Evolutionary conservation across 2,797 vertebrate species (phyloP), one percentile per base, ranked within the genome.

Genomic region (Hoplostethus mediterraneus): DNA sequence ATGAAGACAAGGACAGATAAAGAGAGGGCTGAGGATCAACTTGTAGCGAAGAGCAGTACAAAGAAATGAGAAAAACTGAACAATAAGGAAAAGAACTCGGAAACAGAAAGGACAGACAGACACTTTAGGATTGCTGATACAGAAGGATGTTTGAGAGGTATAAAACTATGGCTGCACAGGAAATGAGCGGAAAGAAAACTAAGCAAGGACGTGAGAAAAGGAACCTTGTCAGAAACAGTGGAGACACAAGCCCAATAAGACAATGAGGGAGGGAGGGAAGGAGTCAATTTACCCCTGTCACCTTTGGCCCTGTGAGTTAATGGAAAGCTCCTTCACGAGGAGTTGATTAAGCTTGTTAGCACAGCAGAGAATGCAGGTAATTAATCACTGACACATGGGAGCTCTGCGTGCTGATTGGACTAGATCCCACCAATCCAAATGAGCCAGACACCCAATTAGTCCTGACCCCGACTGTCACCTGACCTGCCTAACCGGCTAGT

Each of bases 311-410:
- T 12, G 38, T 12, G 25, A 79, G 82, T 84, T 91, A 92, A 93
- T 92, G 84, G 79, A 90, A 90, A 88, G 76, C 81, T 85, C 80
- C 67, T 74, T 87, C 82, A 83, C 44, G 63, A 88, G 83, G 83
- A 91, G 84, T 85, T 91, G 85, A 94, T 93, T 89, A 91, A 86
- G 87, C 90, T 90, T 67, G 48, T 92, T 93, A 93, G 83, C 81
- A 66, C 66, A 74, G 82, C 45, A 8, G 67, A 85, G 85, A 75
- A 89, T 33, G 72, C 84, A 89, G 86, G 90, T 90, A 89, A 94
- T 94, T 93, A 93, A 94, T 94, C 91, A 93, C 80, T 86, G 88
- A 88, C 90, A 90, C 86, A 70, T 63, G 48, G 73, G 54, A 63
- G 76, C 70, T 13, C 55, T 33, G 65, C 55, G 4, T 72, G 79